Evolutionary conservation across 1,140 invertebrate species (phyloP).

Genomic region (Drosophila persimilis): DNA sequence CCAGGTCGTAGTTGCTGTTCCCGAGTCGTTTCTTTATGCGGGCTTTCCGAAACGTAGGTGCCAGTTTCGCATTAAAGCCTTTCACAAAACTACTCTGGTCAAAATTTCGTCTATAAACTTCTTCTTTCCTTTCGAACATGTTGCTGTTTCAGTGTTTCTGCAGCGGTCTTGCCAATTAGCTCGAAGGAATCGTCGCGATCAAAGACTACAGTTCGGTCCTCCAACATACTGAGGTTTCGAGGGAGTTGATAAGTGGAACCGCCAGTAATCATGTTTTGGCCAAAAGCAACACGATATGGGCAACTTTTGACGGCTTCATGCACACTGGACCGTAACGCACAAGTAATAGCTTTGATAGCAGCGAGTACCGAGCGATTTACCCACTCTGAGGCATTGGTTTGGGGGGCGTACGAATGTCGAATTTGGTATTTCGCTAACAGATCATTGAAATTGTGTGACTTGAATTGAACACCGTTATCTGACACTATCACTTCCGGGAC

Average conservation of each 20-base stretch:
- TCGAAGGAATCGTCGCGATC: too few relatives aligned
- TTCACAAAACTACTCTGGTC: too few relatives aligned
- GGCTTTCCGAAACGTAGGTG: too few relatives aligned
- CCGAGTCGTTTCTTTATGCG: too few relatives aligned
- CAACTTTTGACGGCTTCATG: not conserved
- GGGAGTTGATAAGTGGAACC: too few relatives aligned
- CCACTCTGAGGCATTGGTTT: not conserved
- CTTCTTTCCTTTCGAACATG: not conserved
- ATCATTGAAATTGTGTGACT: not conserved
- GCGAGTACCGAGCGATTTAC: not conserved
- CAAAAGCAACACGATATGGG: not conserved
- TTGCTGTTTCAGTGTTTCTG: too few relatives aligned
- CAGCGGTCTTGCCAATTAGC: too few relatives aligned
- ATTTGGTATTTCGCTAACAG: not conserved
- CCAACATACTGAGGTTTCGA: too few relatives aligned
- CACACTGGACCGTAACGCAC: not conserved
- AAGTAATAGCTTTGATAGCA: not conserved
- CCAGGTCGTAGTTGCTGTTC: too few relatives aligned
- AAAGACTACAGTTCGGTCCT: too few relatives aligned
- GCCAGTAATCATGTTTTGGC: too few relatives aligned
- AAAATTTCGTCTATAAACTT: not conserved
- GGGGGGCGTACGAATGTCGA: not conserved
- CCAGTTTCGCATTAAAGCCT: too few relatives aligned
- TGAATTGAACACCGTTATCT: not conserved
- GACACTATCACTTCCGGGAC: not conserved